These are phyloP conservation scores for Tiliacea citrago DNA, from an alignment of 2,888 invertebrate genomes.

Conservation along the genomic window DNA sequence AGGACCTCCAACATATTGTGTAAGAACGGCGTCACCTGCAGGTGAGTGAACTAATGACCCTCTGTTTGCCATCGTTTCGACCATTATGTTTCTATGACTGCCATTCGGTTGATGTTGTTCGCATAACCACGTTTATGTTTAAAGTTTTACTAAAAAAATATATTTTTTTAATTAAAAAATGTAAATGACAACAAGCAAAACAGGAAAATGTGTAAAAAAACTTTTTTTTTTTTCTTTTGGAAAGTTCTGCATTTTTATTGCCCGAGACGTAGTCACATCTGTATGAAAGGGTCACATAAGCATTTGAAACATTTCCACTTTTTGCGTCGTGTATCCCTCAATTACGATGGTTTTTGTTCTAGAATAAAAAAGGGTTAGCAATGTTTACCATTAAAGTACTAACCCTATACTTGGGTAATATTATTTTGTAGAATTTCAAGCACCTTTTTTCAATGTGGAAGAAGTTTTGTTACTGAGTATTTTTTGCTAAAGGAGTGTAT, in stretches of 20 bases:
- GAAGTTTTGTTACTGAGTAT: background rate
- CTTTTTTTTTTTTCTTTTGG: background rate
- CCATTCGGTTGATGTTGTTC: background rate
- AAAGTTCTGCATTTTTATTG: background rate
- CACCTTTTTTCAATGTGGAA: background rate
- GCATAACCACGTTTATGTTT: background rate
- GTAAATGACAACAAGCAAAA: background rate
- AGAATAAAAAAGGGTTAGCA: slow-evolving; percentile 61
- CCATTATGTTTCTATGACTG: background rate
- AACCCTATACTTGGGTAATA: background rate
- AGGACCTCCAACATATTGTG: slow-evolving; percentile 91
- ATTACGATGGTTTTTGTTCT: slow-evolving; percentile 56
- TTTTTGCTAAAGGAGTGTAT: background rate
- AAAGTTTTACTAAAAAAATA: background rate
- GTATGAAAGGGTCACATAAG: no score
- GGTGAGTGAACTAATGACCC: slow-evolving; percentile 89
- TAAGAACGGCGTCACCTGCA: slow-evolving; percentile 95
- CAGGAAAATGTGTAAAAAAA: background rate
- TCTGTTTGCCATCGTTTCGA: background rate
- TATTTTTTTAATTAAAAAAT: background rate
- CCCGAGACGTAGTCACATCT: background rate
- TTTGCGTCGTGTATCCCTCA: slow-evolving; percentile 59
- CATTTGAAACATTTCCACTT: slow-evolving; percentile 29
- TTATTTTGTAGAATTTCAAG: background rate
- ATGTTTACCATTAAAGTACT: background rate